Evolutionary conservation across 2,888 invertebrate genomes (phyloP), one percentile per base, ranked within the genome.

Genomic region (Mythimna lalbum): DNA sequence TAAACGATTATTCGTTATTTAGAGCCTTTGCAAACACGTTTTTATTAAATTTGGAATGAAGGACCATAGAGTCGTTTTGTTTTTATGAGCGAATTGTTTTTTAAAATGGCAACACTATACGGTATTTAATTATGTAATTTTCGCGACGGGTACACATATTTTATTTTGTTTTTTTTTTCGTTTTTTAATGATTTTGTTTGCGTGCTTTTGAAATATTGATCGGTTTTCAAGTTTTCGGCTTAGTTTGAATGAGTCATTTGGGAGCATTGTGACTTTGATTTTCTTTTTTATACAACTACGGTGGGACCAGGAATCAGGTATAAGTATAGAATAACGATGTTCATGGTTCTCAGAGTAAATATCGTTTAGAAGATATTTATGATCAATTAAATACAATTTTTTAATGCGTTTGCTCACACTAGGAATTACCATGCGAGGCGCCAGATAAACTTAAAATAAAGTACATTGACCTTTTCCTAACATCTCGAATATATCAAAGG

Each of bases 1-100:
- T 90, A 90, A 90, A 91, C 88, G 91, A 89, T 91, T 91, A 87
- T 86, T 63, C 70, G 73, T 82, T 80, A 84, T 84, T 81, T 82
- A 83, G 27, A 64, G 71, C 57, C 68, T 49, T 61, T 61, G 66
- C 57, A 64, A 80, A 78, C 77, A 76, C 70, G 73, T 63, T 82
- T 85, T 85, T 82, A 83, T 85, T 85, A 72, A 83, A 83, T 82
- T 83, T 85, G 63, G 69, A 80, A 80, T 81, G 59, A 69, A 77
- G 60, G 39, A 77, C 80, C 62, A 36, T 36, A 47, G 23, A 61
- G 59, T 66, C 43, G n/a, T 73, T 73, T 73, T 77, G 49, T 55
- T 81, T 69, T 76, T 71, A 59, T 80, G 43, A 47, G 59, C 12
- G 76, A 67, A 70, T 63, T 69, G 55, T 69, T 80, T 78, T 78